Percentiles rank a stretch among this genome's conserved stretches.
Evolutionary conservation across 1,140 invertebrate species (phyloP).

Genomic region (Hirudo medicinalis): DNA sequence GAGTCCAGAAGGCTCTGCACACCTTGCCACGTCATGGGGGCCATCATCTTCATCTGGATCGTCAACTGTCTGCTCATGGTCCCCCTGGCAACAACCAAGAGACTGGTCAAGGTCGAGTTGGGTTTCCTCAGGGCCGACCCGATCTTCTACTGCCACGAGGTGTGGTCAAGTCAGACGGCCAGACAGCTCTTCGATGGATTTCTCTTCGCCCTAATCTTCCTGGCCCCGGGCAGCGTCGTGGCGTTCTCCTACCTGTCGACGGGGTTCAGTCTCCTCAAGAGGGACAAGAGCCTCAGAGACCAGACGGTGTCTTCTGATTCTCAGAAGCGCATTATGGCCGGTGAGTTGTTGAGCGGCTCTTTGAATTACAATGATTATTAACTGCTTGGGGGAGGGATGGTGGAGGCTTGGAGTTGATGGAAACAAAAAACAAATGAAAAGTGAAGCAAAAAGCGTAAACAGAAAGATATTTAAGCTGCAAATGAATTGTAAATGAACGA

Average conservation of each 20-base stretch:
- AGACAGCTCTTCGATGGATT: constrained; percentile 48
- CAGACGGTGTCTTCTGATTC: constrained; percentile 21
- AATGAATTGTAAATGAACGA: too few relatives aligned
- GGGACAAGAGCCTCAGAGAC: constrained; percentile 34
- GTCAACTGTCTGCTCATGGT: constrained; percentile 28
- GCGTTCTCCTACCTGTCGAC: constrained; percentile 59
- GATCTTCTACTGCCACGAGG: constrained; percentile 29
- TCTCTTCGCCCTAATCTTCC: constrained; percentile 58
- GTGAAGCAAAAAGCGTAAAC: too few relatives aligned
- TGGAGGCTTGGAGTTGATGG: too few relatives aligned
- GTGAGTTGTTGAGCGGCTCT: not conserved
- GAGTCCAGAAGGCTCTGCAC: constrained; percentile 30
- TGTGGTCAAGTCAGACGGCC: constrained; percentile 26
- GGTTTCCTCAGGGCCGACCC: constrained; percentile 7
- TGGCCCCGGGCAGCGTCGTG: constrained; percentile 55
- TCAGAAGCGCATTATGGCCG: constrained; percentile 8
- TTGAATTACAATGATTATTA: too few relatives aligned
- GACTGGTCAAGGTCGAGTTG: constrained; percentile 18
- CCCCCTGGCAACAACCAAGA: constrained; percentile 27
- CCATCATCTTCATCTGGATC: constrained; percentile 29
- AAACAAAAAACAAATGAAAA: too few relatives aligned
- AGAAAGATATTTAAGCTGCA: too few relatives aligned
- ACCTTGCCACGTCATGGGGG: constrained; percentile 13
- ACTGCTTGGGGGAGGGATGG: too few relatives aligned
- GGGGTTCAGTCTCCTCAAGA: constrained; percentile 54